A percentile compares a stretch with the other conserved stretches of the same genome.
Conservation (phyloP, 2,888 invertebrate genomes). For the Dolichomitus sp. region DNA sequence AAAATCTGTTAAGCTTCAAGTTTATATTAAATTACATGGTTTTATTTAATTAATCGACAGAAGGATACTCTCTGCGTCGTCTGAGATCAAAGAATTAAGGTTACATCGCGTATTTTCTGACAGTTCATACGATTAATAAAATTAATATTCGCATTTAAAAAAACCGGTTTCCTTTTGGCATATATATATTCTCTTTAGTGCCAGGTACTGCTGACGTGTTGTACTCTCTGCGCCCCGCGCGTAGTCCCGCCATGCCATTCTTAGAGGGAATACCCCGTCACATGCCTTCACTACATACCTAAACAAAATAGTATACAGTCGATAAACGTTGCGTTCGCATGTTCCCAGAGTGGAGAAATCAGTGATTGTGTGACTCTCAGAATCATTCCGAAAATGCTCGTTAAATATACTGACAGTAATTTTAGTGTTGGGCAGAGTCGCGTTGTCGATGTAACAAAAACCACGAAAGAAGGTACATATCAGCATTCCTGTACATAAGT, state of each 20-base stretch:
- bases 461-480: slow-evolving; percentile 5
- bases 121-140: not conserved
- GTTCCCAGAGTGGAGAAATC: not conserved
- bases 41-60: no score
- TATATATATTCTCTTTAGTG: not conserved
- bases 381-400: not conserved
- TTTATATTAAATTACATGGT: no score
- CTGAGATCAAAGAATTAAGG: not conserved
- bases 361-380: not conserved
- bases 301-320: not conserved
- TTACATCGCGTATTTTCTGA: not conserved
- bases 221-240: not conserved
- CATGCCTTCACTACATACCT: not conserved
- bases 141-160: not conserved
- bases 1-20: no score
- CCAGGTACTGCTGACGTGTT: not conserved
- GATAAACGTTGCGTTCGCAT: not conserved
- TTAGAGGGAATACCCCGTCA: not conserved
- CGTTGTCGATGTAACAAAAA: not conserved
- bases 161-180: not conserved
- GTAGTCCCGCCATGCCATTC: not conserved
- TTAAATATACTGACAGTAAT: not conserved
- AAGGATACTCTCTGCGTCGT: not conserved
- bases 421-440: not conserved
- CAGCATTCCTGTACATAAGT: no score